A percentile compares a stretch with the other conserved stretches of the same genome.
Evolutionary conservation across 2,113 vertebrate genomes (phyloP).

Genomic region (Talpa occidentalis): DNA sequence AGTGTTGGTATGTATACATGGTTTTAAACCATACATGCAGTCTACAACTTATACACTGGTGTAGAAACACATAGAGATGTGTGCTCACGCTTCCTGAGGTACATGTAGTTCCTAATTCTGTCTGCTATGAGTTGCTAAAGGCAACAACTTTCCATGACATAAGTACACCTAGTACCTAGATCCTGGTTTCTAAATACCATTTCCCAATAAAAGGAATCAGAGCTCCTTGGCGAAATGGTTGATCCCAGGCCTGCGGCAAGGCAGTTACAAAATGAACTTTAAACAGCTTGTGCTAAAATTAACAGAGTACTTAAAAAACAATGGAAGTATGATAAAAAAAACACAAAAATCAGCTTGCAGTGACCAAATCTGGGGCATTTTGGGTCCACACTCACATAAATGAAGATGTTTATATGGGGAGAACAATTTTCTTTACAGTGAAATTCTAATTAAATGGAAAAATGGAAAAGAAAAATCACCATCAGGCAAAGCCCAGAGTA

Average conservation of each 20-base stretch:
- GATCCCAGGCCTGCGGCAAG: neutral
- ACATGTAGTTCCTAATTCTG: neutral
- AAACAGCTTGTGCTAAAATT: neutral
- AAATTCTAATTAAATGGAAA: conserved; percentile 25
- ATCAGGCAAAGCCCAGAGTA: neutral
- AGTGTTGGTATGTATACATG: neutral
- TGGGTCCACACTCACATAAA: neutral
- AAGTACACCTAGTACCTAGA: neutral
- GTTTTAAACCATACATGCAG: neutral
- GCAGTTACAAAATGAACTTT: neutral
- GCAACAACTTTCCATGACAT: neutral
- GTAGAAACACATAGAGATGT: neutral
- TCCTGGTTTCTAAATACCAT: neutral
- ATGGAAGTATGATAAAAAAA: neutral
- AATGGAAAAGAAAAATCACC: conserved; percentile 23
- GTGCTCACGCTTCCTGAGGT: neutral
- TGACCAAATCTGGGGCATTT: neutral
- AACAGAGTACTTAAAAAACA: neutral
- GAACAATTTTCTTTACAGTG: neutral
- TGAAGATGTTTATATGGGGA: neutral
- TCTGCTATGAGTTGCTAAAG: neutral
- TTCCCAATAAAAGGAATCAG: neutral
- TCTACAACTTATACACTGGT: too few relatives aligned
- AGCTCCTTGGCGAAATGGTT: neutral
- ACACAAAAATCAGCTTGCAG: neutral